Evolutionary conservation across 2,797 vertebrate genomes (phyloP), one percentile per base, ranked within the genome.

Genomic region (Microctenopoma lineatum): DNA sequence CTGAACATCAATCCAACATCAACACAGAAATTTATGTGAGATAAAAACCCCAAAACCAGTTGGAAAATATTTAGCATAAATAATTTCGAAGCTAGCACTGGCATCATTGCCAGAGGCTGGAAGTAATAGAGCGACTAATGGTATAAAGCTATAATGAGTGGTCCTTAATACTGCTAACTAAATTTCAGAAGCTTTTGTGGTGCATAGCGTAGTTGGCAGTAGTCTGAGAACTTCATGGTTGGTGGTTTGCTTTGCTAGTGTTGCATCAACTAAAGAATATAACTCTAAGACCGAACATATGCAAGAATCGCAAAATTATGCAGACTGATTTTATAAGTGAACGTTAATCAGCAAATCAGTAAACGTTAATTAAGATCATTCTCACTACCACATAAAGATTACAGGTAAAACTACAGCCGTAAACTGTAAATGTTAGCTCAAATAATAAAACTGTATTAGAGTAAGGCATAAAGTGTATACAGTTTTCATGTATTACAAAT

Each of bases 401-500:
- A 32, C 25, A 8, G 27, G 8, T 36, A 6, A 52, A 48, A 29
- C 2, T 25, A 29, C 57, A n/a, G 18, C 9, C 46, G 27, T 55
- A 15, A 46, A 45, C n/a, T 61, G 27, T 52, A 16, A 25, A 45
- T 47, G 13, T 42, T 13, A 59, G 52, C 2, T 13, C 10, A 39
- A 39, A 39, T 12, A 42, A 14, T 42, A 21, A 32, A 36, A 11
- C 29, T 46, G 21, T 48, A 3, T 4, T 42, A 5, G 51, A 34
- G 8, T 67, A 21, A 64, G 52, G 18, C 2, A 21, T 21, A 21
- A 44, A 13, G 5, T 44, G 8, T 67, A 68, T 75, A 74, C 27
- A 45, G 52, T 50, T 67, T 59, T 56, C 42, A 66, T 54, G 38
- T 48, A 53, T 4, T 7, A 60, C 59, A 56, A 5, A 62, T 55